Evolutionary conservation across 2,113 vertebrate genomes (phyloP).

Genomic region (Platanista minor): DNA sequence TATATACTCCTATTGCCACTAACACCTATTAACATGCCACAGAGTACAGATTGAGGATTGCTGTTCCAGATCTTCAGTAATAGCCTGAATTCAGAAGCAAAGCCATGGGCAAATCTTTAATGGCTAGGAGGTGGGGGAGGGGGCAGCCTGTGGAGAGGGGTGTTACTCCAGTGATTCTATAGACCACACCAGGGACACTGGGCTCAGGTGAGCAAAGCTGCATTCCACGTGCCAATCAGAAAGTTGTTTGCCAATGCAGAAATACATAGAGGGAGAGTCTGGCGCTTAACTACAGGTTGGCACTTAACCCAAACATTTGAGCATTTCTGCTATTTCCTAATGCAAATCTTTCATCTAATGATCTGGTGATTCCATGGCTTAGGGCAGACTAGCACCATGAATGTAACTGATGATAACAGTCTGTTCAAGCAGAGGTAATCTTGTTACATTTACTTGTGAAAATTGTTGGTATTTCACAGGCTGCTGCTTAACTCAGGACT

Average conservation of each 20-base stretch:
- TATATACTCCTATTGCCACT: background rate
- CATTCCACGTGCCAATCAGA: background rate
- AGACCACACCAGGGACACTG: background rate
- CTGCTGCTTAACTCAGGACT: background rate
- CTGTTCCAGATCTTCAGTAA: background rate
- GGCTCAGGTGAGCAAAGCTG: background rate
- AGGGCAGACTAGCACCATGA: too few species aligned
- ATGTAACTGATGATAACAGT: background rate
- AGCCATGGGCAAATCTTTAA: background rate
- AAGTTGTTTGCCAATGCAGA: background rate
- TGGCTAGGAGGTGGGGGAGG: background rate
- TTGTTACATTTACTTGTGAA: background rate
- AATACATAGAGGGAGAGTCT: background rate
- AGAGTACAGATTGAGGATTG: background rate
- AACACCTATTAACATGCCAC: background rate
- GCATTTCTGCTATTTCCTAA: background rate
- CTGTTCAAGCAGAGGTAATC: background rate
- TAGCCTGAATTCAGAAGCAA: background rate
- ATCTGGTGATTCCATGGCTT: background rate
- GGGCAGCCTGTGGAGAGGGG: background rate
- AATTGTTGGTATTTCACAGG: background rate
- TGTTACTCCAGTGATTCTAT: background rate
- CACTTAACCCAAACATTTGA: background rate
- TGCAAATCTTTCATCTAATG: background rate
- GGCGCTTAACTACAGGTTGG: background rate